Conservation (phyloP, 2,797 vertebrate species). For the Coregonus sp. region DNA sequence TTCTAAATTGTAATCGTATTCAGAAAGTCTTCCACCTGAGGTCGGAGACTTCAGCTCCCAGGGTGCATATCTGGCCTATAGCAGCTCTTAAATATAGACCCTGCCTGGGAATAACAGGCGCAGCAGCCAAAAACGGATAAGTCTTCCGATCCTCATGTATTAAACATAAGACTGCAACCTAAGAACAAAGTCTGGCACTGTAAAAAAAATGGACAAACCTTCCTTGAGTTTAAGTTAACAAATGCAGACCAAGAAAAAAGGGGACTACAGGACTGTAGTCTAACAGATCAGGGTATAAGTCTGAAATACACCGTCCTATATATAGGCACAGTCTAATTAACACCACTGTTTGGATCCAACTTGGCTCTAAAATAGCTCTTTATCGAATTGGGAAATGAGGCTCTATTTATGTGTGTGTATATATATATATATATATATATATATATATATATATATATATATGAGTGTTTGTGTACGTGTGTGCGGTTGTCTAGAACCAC, state of each 20-base stretch:
- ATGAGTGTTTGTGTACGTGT: neutral
- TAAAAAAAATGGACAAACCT: conserved; percentile 29
- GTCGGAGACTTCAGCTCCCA: conserved; percentile 57
- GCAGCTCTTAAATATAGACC: conserved; percentile 64
- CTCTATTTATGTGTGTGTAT: neutral
- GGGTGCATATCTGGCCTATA: conserved; percentile 59
- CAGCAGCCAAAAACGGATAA: conserved; percentile 59
- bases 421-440: neutral
- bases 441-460: neutral
- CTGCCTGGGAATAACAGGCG: conserved; percentile 67
- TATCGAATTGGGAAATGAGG: neutral
- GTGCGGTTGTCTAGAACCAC: neutral
- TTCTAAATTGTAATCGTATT: conserved; percentile 49
- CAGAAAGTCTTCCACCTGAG: conserved; percentile 51
- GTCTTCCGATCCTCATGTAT: conserved; percentile 71
- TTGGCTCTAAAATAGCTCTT: conserved; percentile 33
- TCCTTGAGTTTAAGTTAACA: conserved; percentile 9
- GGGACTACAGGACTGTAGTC: neutral
- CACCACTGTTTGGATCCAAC: conserved; percentile 44
- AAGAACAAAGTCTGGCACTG: conserved; percentile 71
- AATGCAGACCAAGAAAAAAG: neutral
- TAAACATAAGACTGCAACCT: conserved; percentile 75
- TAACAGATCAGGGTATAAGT: neutral
- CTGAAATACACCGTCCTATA: neutral
- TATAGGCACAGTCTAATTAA: conserved; percentile 40